These are phyloP conservation scores for Passer domesticus DNA, from an alignment of 2,113 vertebrate species.

Conservation along the genomic window DNA sequence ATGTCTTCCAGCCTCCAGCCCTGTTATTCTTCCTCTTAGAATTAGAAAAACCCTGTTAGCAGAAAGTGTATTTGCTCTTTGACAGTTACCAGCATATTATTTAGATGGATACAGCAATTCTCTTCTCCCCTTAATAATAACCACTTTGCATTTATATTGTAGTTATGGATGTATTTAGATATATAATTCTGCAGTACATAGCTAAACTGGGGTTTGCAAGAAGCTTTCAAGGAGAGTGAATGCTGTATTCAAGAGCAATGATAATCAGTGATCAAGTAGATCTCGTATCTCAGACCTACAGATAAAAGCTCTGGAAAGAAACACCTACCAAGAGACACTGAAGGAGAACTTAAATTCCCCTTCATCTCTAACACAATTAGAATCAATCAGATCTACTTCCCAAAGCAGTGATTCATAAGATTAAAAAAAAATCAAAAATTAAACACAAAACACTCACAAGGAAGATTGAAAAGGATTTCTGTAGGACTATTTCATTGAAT, in stretches of 20 bases:
- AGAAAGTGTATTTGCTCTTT: conserved; percentile 21
- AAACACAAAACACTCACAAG: fast-evolving
- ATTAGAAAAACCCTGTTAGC: conserved; percentile 24
- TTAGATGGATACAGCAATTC: conserved; percentile 44
- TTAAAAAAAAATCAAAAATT: not conserved
- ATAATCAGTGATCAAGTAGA: not conserved
- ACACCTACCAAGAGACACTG: not conserved
- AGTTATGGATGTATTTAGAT: not conserved
- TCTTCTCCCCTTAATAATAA: conserved; percentile 26
- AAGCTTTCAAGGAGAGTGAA: not conserved
- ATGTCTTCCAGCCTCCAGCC: conserved; percentile 15
- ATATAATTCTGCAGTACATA: not conserved
- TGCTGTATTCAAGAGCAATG: not conserved
- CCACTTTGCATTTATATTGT: not conserved
- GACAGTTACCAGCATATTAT: conserved; percentile 21
- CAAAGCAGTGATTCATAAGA: not conserved
- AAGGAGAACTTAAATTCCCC: not conserved
- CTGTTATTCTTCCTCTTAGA: conserved; percentile 35
- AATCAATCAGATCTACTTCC: not conserved
- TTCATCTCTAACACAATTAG: not conserved
- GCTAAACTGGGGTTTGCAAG: not conserved
- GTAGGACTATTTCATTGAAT: not conserved
- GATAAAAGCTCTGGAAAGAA: not conserved
- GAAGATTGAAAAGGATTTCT: not conserved
- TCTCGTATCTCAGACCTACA: not conserved